Percentiles rank a stretch among this genome's conserved stretches.
Evolutionary conservation across 1,140 invertebrate species (phyloP).

Genomic region (Caerostris darwini): DNA sequence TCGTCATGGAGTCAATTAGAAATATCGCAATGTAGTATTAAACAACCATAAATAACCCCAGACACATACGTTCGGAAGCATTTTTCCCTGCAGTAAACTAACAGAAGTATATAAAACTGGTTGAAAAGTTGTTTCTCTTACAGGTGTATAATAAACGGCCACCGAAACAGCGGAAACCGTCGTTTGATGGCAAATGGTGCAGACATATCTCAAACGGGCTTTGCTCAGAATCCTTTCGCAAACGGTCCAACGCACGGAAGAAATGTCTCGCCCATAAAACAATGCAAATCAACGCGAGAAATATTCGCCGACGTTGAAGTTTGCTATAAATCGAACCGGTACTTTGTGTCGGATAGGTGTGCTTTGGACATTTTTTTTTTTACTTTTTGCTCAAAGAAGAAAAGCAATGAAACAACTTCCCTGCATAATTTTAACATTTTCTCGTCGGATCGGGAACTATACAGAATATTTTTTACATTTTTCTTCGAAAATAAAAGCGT

Average conservation of each 20-base stretch:
- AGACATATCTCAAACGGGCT: slow-evolving; percentile 22
- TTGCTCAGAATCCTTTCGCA: not conserved
- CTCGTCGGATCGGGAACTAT: not conserved
- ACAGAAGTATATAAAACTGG: too few species aligned
- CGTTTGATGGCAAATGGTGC: slow-evolving; percentile 7
- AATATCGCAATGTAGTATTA: too few species aligned
- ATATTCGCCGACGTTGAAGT: not conserved
- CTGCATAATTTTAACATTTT: slow-evolving; percentile 15
- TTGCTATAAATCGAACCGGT: slow-evolving; percentile 5
- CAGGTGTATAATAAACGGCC: not conserved
- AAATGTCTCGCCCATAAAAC: slow-evolving; percentile 12
- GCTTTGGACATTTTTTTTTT: not conserved
- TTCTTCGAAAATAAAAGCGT: not conserved
- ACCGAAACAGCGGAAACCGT: not conserved
- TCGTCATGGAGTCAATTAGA: too few species aligned
- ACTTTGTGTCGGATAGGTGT: slow-evolving; percentile 18
- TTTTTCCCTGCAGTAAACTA: too few species aligned
- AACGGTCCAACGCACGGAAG: not conserved
- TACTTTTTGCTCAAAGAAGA: not conserved
- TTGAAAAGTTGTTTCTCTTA: too few species aligned
- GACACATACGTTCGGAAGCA: too few species aligned
- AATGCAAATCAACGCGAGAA: slow-evolving; percentile 17
- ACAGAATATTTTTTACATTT: slow-evolving; percentile 23
- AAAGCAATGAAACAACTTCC: not conserved
- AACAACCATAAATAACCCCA: too few species aligned